Evolutionary conservation across 2,113 vertebrate species (phyloP).

Genomic region (Agapornis roseicollis): DNA sequence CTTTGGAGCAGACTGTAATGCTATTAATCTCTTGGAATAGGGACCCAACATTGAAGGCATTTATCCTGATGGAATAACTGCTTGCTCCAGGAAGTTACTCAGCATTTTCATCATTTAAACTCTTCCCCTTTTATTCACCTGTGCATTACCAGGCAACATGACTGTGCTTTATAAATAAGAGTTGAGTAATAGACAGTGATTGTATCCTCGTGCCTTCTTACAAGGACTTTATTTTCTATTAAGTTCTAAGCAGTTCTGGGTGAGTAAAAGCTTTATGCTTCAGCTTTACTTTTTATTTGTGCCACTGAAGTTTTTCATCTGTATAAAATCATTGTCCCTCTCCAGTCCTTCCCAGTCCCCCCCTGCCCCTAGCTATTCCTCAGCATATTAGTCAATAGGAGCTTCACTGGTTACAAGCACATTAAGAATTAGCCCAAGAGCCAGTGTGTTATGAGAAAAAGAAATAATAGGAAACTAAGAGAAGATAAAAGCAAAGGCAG

Average conservation of each 20-base stretch:
- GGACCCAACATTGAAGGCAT: background rate
- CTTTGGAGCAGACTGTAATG: background rate
- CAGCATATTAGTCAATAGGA: background rate
- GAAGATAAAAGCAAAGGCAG: background rate
- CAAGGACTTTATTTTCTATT: background rate
- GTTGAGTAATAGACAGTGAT: background rate
- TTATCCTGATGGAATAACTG: background rate
- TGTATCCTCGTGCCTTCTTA: background rate
- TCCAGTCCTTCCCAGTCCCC: background rate
- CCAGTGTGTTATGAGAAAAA: background rate
- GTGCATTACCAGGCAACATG: background rate
- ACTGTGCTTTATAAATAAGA: background rate
- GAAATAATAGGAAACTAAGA: background rate
- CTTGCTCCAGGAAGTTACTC: background rate
- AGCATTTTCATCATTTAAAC: conserved; percentile 14
- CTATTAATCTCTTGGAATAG: background rate
- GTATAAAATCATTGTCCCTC: background rate
- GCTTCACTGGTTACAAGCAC: background rate
- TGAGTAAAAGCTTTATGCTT: background rate
- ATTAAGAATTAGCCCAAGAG: background rate
- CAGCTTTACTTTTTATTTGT: background rate
- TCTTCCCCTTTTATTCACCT: background rate
- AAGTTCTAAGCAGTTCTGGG: background rate
- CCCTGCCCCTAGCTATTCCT: background rate
- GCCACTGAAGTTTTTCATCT: conserved; percentile 9